Evolutionary conservation across 2,113 vertebrate genomes (phyloP), one percentile per base, ranked within the genome.

Genomic region (Antechinus stuartii): DNA sequence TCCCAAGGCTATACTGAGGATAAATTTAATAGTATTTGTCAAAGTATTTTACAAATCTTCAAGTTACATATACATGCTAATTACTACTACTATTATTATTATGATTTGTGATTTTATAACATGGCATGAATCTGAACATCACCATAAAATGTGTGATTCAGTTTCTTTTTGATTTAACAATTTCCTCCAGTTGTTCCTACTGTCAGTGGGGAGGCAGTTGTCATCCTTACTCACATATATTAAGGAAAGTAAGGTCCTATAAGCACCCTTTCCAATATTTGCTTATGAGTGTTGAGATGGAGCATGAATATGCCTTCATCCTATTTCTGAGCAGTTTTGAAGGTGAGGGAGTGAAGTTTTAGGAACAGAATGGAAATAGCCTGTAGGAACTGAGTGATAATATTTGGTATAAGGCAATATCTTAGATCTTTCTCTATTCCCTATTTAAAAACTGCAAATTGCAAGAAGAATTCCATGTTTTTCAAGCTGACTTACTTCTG

Each of bases 221-320:
- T 92, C 54, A 14, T 22, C 35, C 49, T 89, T 84, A 47, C 4
- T 3, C 52, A 91, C 55, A 93, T 49, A 91, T 35, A n/a, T 55
- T 27, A 11, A 55, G 54, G 30, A 25, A 57, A 10, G 93, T 57
- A 30, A 92, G 46, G 47, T 91, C 54, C 25, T 57, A 54, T 30
- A 54, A 91, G 56, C 68, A 68, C 46, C 5, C 92, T 93, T 92
- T 49, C 91, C 93, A 91, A 55, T 90, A 76, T 89, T 47, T 54
- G n/a, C 89, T 76, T 94, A 54, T 49, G 56, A 53, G 47, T 4
- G 25, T 57, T 49, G 47, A 89, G 22, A 89, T 11, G 11, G 68
- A 76, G 68, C 90, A 42, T 11, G 6, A 30, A n/a, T 50, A 23
- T 30, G 91, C 91, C 47, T 61, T 91, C 47, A 2, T 35, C 42